These are phyloP conservation scores for Champsocephalus esox DNA, from an alignment of 2,797 vertebrate species.

Conservation along the genomic window DNA sequence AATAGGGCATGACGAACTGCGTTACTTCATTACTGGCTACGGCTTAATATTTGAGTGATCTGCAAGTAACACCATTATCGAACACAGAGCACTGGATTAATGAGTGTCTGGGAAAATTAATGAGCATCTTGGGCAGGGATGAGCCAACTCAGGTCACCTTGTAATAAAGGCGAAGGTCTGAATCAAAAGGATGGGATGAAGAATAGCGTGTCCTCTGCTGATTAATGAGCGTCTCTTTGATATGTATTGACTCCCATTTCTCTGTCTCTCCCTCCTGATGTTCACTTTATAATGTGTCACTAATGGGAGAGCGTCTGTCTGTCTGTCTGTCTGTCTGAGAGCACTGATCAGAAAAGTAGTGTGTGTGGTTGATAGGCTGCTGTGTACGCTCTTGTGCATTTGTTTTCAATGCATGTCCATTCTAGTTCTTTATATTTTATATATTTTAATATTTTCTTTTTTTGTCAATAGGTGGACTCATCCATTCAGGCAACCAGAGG, in stretches of 20 bases:
- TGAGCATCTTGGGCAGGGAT: constrained; percentile 42
- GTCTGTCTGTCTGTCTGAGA: constrained; percentile 25
- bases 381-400: not conserved
- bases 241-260: constrained; percentile 44
- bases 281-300: constrained; percentile 39
- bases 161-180: constrained; percentile 57
- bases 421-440: not conserved
- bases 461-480: constrained; percentile 89
- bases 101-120: constrained; percentile 61
- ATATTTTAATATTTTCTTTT: constrained; percentile 2
- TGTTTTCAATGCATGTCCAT: not conserved
- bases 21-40: constrained; percentile 27
- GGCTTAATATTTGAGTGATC: constrained; percentile 41
- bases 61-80: constrained; percentile 39
- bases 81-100: constrained; percentile 42
- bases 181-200: constrained; percentile 59
- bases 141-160: constrained; percentile 54
- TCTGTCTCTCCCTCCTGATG: constrained; percentile 21
- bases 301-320: constrained; percentile 25
- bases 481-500: constrained; percentile 91
- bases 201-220: constrained; percentile 36
- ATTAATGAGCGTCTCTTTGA: constrained; percentile 58
- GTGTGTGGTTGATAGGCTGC: not conserved
- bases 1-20: constrained; percentile 18
- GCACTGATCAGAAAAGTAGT: constrained; percentile 24